Evolutionary conservation across 2,113 vertebrate genomes (phyloP).

Genomic region (Aspiorhynchus laticeps): DNA sequence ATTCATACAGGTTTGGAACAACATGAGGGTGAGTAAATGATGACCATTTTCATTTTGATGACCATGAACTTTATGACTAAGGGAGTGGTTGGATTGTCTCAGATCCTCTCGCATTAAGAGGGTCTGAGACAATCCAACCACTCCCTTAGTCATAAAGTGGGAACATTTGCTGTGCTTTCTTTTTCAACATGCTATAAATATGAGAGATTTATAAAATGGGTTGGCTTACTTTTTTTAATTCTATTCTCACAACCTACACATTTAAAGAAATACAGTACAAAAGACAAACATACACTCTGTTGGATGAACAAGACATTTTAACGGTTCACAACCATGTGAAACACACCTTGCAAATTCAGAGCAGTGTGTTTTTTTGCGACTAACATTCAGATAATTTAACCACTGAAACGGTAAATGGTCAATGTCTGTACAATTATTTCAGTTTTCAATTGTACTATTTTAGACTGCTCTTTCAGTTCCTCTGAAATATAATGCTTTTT

Average conservation of each 20-base stretch:
- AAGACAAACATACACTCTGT: neutral
- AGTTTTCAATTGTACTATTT: too few species aligned
- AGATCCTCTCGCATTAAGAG: neutral
- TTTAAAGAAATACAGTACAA: neutral
- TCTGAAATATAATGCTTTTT: neutral
- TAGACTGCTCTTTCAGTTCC: neutral
- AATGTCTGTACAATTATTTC: neutral
- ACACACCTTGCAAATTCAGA: neutral
- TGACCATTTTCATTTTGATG: neutral
- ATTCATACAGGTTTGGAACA: neutral
- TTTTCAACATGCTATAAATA: neutral
- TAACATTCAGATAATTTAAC: conserved; percentile 31
- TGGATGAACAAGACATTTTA: neutral
- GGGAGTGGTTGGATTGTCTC: conserved; percentile 11
- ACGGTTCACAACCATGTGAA: neutral
- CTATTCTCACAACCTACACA: neutral
- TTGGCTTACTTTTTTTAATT: neutral
- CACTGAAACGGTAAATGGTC: neutral
- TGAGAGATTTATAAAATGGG: neutral
- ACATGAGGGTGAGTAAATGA: neutral
- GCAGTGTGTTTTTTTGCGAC: neutral
- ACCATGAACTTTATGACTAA: neutral
- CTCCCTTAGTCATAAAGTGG: neutral
- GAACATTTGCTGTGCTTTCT: neutral
- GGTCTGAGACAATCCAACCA: neutral